Evolutionary conservation across 1,140 invertebrate species (phyloP), one percentile per base, ranked within the genome.

Genomic region (Caenorhabditis inopinata): DNA sequence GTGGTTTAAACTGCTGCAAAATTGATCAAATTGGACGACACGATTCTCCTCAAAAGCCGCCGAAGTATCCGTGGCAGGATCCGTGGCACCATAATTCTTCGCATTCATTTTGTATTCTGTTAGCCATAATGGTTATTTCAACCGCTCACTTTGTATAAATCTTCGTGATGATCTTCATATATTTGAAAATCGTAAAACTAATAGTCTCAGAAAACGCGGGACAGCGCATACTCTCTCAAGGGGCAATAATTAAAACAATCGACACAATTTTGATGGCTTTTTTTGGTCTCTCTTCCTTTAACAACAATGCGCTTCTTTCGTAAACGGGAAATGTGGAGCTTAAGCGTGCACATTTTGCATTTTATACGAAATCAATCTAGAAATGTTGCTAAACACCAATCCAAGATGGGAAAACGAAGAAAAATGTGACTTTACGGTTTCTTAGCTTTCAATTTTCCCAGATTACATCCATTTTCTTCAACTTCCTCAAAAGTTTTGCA

Each of bases 1-100:
- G 87, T 79, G 87, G 87, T 18, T 68, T 88, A 21, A 83, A 86
- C 51, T 88, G 87, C 80, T 88, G 87, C 77, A 51, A 87, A 42
- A 78, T 80, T 74, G 51, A 47, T 27, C 51, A 82, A 38, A 38
- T 74, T 21, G 47, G 49, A 18, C 23, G 73, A 6, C 53, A 42
- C 14, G 32, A 53, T 12, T 18, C 16, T 6, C 45, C 75, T 27
- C 73, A 18, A 18, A 29, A 48, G 25, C 73, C 73, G 27, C 74
- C 53, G 12, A 29, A 53, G 18, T 80, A 35, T 23, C 74, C 80
- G 9, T 81, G 74, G 74, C 3, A 62, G 12, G 32, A 35, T 23
- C 29, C 74, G 32, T 48, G 32, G 51, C 21, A 48, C 49, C 49
- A 47, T 35, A 74, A 74, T 51, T 46, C 48, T 14, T 29, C 58